Base-by-base conservation (phyloP, 2,888 invertebrate species). In the Prionchulus punctatus region DNA sequence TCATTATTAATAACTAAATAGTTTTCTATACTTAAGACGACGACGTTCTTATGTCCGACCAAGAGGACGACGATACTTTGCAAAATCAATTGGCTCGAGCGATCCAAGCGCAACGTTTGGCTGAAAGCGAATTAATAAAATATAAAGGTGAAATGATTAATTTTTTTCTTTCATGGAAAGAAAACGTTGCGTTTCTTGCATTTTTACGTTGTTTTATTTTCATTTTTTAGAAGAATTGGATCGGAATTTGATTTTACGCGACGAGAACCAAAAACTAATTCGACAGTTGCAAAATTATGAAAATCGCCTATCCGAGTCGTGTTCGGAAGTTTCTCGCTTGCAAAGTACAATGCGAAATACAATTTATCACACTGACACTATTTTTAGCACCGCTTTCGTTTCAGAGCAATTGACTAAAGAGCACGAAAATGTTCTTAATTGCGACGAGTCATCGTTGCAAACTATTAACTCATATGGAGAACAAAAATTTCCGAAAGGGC, bases 111-210 rank as follows among this genome's bases (percentile, higher is more conserved):
- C 51, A 56, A 21, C 43, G 47, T 43, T 43, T 56, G 28, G 53
- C 56, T 26, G 56, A 56, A 26, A 43, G 27, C 2, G 56, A 56
- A 31, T 30, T 56, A 12, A 18, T 2, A 12, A 36, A 56, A 26
- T 56, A 54, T 21, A 56, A 43, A 45, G 56, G 53, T 56, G 2
- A 12, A 30, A n/a, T 30, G 52, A 12, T n/a, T n/a, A n/a, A n/a
- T n/a, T n/a, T n/a, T n/a, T n/a, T n/a, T n/a, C n/a, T n/a, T n/a
- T n/a, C n/a, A n/a, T n/a, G n/a, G n/a, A n/a, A n/a, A n/a, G n/a
- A n/a, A n/a, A n/a, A n/a, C n/a, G n/a, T n/a, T n/a, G n/a, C n/a
- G n/a, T n/a, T n/a, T n/a, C n/a, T n/a, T n/a, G n/a, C n/a, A n/a
- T n/a, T n/a, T n/a, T n/a, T n/a, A n/a, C n/a, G n/a, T n/a, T n/a